These are phyloP conservation scores for Argya squamiceps DNA, from an alignment of 2,797 vertebrate species.

Conservation along the genomic window DNA sequence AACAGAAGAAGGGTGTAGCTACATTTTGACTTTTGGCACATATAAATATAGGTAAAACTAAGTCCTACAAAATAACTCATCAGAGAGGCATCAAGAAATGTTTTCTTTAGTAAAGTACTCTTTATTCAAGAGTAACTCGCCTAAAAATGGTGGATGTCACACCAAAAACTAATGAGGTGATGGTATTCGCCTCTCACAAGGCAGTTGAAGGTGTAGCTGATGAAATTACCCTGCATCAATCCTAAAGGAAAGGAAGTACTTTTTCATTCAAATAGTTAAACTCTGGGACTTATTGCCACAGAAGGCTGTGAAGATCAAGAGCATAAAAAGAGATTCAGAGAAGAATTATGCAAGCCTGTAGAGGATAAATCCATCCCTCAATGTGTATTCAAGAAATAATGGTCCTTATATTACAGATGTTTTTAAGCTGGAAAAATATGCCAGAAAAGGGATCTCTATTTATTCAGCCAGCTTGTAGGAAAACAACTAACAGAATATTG, in stretches of 20 bases:
- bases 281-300: background rate
- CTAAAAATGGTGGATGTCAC: background rate
- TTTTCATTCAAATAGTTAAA: background rate
- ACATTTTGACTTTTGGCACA: background rate
- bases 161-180: background rate
- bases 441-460: background rate
- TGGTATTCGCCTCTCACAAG: background rate
- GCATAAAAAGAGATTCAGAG: background rate
- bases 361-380: background rate
- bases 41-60: background rate
- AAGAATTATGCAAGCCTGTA: background rate
- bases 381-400: background rate
- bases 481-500: background rate
- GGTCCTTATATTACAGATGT: background rate
- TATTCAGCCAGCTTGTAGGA: background rate
- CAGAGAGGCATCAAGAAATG: background rate
- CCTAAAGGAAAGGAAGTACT: background rate
- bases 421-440: background rate
- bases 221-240: background rate
- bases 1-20: background rate
- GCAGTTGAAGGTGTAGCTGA: background rate
- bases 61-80: background rate
- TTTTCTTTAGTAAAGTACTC: background rate
- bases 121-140: background rate
- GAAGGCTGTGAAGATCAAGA: background rate